Conservation (phyloP, 2,888 invertebrate genomes). For the Chaitophorus viminalis region DNA sequence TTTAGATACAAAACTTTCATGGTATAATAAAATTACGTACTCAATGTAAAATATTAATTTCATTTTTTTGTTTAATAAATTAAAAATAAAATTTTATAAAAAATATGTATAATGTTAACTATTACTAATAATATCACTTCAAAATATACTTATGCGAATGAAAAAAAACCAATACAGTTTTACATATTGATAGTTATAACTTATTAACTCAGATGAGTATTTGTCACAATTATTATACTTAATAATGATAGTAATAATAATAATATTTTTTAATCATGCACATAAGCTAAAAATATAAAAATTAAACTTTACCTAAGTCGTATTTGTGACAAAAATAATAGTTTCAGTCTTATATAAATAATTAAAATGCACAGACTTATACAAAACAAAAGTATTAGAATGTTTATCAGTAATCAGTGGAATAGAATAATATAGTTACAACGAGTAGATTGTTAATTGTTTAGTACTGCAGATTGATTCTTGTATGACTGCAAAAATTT, state of each 20-base stretch:
- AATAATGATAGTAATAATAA: constrained; percentile 8
- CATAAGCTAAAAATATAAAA: constrained; percentile 9
- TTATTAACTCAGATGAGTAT: not conserved
- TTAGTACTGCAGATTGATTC: not conserved
- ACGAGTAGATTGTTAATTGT: not conserved
- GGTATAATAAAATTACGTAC: not conserved
- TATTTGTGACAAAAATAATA: constrained; percentile 32
- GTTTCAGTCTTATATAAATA: constrained; percentile 53
- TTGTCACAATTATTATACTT: not conserved
- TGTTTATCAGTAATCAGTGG: not conserved
- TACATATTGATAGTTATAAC: not conserved
- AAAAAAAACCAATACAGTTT: constrained; percentile 9
- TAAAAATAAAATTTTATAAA: constrained; percentile 32
- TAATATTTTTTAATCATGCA: not conserved
- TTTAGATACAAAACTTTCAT: not conserved
- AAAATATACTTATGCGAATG: not conserved
- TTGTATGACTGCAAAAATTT: constrained; percentile 41
- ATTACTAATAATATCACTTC: constrained; percentile 7
- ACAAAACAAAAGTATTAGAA: constrained; percentile 7
- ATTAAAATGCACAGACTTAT: constrained; percentile 10
- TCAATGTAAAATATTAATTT: not conserved
- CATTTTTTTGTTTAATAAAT: not conserved
- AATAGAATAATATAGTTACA: constrained; percentile 13
- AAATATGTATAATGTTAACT: constrained; percentile 2
- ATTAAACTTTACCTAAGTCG: not conserved